Conservation (phyloP, 2,113 vertebrate genomes). For the Sinocyclocheilus anshuiensis region DNA sequence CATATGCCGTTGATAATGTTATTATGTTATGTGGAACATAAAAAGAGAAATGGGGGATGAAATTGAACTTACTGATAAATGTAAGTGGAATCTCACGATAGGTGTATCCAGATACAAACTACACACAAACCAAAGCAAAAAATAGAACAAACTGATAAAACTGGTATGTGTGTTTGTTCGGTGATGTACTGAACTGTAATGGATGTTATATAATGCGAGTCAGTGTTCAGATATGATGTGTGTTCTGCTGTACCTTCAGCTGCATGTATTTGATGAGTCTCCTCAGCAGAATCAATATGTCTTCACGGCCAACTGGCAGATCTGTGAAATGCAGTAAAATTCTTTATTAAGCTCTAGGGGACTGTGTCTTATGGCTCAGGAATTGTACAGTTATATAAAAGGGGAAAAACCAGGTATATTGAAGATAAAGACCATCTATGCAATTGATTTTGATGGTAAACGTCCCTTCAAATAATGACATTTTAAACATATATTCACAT, state of each 20-base stretch:
- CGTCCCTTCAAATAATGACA: neutral
- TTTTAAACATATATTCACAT: neutral
- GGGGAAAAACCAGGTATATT: neutral
- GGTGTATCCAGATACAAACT: slow-evolving; percentile 85
- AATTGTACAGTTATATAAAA: slow-evolving; percentile 20
- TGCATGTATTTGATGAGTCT: slow-evolving; percentile 91
- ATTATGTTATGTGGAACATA: neutral
- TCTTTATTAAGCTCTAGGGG: slow-evolving; percentile 20
- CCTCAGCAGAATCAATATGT: slow-evolving; percentile 83
- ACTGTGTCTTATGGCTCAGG: neutral
- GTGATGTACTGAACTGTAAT: neutral
- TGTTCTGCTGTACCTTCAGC: slow-evolving; percentile 83
- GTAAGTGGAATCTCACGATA: slow-evolving; percentile 90
- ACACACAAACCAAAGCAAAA: slow-evolving; percentile 59
- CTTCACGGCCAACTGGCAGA: slow-evolving; percentile 87
- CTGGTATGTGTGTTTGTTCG: neutral
- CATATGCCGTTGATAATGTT: neutral
- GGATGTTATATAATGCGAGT: neutral
- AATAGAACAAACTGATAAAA: neutral
- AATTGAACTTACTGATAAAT: slow-evolving; percentile 86
- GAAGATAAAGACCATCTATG: neutral
- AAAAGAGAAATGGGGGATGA: neutral
- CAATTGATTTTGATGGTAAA: neutral
- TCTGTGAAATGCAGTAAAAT: slow-evolving; percentile 72
- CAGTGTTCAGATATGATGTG: neutral